Percentiles rank a stretch among this genome's conserved stretches.
phyloP scores from a whole-genome alignment of 92 coral and sea anemone species.

The Parazoanthus atlanticus region DNA sequence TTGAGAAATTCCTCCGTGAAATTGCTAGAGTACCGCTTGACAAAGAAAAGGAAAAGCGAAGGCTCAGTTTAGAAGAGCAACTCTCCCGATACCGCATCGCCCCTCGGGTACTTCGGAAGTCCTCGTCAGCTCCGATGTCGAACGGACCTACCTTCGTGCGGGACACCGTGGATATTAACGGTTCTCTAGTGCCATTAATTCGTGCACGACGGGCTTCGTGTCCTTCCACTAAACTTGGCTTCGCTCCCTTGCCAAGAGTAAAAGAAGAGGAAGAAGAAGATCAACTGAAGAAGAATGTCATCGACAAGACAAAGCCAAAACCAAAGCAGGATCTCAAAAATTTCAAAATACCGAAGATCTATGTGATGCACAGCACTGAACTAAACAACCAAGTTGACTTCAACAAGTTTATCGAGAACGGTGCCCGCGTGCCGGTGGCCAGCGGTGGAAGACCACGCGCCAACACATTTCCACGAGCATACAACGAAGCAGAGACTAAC shows the following conservation, averaged over 20 bases:
- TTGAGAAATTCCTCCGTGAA: conserved; percentile 35
- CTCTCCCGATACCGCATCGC: conserved; percentile 21
- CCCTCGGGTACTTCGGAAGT: neutral
- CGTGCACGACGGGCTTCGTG: conserved; percentile 23
- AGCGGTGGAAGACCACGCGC: conserved; percentile 1
- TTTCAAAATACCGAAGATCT: conserved; percentile 22
- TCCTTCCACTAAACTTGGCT: conserved; percentile 4
- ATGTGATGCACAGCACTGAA: conserved; percentile 12
- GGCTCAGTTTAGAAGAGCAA: conserved; percentile 16
- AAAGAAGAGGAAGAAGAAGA: conserved; percentile 37
- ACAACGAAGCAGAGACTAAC: conserved; percentile 1
- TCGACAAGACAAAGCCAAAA: neutral
- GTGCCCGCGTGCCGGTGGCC: conserved; percentile 1
- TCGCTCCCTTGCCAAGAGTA: conserved; percentile 25
- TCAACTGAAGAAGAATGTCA: neutral
- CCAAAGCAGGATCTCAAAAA: conserved; percentile 19
- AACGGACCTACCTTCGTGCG: neutral
- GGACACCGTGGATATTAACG: neutral
- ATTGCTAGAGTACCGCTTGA: conserved; percentile 33
- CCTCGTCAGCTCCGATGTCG: conserved; percentile 3
- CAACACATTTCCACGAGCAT: conserved; percentile 28
- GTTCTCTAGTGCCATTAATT: neutral
- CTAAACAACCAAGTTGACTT: conserved; percentile 17
- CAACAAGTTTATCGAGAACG: conserved; percentile 34
- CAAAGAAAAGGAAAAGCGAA: conserved; percentile 28